phyloP scores from a whole-genome alignment of 2,113 vertebrate genomes.

The Alethe castanea region DNA sequence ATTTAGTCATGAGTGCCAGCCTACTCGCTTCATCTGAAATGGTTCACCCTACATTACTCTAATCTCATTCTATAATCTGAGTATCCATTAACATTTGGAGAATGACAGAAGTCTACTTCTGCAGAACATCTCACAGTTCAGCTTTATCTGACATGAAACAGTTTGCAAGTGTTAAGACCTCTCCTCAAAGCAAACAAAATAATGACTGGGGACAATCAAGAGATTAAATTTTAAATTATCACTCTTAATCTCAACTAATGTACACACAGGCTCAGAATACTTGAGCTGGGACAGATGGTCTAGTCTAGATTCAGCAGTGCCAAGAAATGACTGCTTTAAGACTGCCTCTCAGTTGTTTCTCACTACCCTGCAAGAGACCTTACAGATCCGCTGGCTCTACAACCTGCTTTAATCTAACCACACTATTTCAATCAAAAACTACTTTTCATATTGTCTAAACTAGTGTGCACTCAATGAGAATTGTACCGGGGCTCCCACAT shows the following conservation, averaged over 20 bases:
- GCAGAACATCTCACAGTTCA: not conserved
- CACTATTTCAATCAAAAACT: not conserved
- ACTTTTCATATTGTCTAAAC: not conserved
- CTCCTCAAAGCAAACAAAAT: not conserved
- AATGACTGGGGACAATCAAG: not conserved
- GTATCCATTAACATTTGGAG: not conserved
- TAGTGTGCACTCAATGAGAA: not conserved
- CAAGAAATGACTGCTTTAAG: not conserved
- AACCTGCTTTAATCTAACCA: not conserved
- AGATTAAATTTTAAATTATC: not conserved
- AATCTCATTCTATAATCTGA: not conserved
- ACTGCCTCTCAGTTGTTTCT: not conserved
- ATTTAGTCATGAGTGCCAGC: not conserved
- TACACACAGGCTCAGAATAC: not conserved
- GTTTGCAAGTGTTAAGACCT: not conserved
- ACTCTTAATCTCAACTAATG: not conserved
- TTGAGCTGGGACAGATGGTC: not conserved
- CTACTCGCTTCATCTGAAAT: not conserved
- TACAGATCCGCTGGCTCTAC: not conserved
- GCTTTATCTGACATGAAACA: not conserved
- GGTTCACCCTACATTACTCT: not conserved
- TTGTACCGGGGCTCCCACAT: not conserved
- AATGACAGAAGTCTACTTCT: not conserved
- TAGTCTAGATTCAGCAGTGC: not conserved
- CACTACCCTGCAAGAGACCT: not conserved